Conservation (phyloP, 2,113 vertebrate genomes). For the Trochalopteron elliotii region DNA sequence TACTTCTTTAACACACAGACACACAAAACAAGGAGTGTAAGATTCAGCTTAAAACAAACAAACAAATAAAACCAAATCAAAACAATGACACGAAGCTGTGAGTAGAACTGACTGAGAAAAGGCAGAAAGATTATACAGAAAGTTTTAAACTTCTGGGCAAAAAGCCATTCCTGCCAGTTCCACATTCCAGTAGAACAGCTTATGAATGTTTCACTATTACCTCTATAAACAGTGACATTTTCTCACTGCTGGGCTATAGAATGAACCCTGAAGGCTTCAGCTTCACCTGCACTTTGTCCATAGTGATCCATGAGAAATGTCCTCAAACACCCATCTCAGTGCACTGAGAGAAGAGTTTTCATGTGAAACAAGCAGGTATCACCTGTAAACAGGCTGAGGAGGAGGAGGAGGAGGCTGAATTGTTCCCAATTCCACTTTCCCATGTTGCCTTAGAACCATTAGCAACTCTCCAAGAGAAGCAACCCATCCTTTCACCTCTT, state of each 20-base stretch:
- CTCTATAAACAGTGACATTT: not conserved
- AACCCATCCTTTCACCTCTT: not conserved
- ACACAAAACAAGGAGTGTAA: not conserved
- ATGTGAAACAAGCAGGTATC: not conserved
- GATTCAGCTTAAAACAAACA: not conserved
- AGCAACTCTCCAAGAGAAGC: not conserved
- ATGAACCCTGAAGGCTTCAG: not conserved
- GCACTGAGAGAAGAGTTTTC: not conserved
- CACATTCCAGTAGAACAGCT: not conserved
- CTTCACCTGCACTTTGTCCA: not conserved
- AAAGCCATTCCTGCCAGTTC: not conserved
- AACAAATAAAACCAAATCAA: not conserved
- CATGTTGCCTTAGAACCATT: not conserved
- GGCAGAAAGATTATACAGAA: not conserved
- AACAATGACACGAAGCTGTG: not conserved
- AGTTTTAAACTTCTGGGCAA: not conserved
- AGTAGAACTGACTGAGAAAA: not conserved
- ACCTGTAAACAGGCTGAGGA: not conserved
- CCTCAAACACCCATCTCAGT: accelerated
- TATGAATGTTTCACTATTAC: not conserved
- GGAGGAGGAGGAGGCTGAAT: not conserved
- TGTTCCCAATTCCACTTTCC: not conserved
- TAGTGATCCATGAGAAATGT: not conserved
- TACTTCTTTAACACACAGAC: not conserved
- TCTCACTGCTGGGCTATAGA: not conserved